Percentiles rank a stretch among this genome's conserved stretches.
phyloP scores from a whole-genome alignment of 30 jellyfish, hydroid and myxozoan genomes.

The Hydra vulgaris region DNA sequence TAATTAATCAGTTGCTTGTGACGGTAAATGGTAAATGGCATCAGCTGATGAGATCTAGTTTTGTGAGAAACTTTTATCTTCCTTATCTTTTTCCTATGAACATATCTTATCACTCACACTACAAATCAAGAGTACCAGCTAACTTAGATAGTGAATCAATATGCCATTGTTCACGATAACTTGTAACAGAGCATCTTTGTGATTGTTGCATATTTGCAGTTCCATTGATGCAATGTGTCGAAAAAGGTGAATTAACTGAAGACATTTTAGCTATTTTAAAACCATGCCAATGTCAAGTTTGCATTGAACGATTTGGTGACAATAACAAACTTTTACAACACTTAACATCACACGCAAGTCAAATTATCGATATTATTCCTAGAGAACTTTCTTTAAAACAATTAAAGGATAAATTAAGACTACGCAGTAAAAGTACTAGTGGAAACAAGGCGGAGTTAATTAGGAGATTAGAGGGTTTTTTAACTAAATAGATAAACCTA shows the following conservation, averaged over 20 bases:
- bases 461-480: not conserved
- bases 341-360: no score
- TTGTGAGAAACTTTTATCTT: conserved; percentile 1
- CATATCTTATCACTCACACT: conserved; percentile 8
- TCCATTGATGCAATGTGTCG: no score
- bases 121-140: not conserved
- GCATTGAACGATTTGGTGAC: no score
- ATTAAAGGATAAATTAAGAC: no score
- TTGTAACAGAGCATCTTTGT: no score
- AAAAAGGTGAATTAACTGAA: not conserved
- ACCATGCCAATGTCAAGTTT: not conserved
- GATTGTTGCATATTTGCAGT: no score
- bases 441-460: not conserved
- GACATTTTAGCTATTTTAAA: not conserved
- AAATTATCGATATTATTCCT: no score
- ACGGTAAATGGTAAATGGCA: not conserved
- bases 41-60: conserved; percentile 3
- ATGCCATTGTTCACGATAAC: no score
- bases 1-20: not conserved
- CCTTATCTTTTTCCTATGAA: conserved; percentile 3
- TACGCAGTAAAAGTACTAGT: not conserved
- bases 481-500: no score
- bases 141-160: no score
- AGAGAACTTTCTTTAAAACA: no score
- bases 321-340: no score